Percentiles rank a stretch among this genome's conserved stretches.
These are phyloP conservation scores for Homarus gammarus DNA, from an alignment of 2,888 invertebrate genomes.

Conservation along the genomic window DNA sequence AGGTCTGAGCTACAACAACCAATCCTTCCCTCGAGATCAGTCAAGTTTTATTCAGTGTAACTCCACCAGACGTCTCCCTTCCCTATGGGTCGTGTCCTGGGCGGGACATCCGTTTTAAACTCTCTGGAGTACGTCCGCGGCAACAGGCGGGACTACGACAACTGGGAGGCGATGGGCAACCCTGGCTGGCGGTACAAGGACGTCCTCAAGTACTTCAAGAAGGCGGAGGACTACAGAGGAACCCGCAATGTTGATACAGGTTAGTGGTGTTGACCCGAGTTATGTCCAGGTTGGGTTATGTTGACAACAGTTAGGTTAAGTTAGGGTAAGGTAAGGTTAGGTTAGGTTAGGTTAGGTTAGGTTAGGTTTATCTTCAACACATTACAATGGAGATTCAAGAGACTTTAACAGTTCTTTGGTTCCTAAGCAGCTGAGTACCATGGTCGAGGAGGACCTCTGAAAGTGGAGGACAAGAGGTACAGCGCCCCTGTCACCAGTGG, in stretches of 20 bases:
- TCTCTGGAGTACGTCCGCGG: constrained; percentile 21
- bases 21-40: too few species aligned
- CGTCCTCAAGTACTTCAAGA: constrained; percentile 32
- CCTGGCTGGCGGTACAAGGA: constrained; percentile 9
- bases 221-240: constrained; percentile 13
- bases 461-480: constrained; percentile 50
- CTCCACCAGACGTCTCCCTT: not conserved
- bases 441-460: constrained; percentile 25
- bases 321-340: too few species aligned
- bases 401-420: too few species aligned
- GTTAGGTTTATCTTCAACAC: too few species aligned
- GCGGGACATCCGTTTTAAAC: constrained; percentile 7
- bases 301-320: too few species aligned
- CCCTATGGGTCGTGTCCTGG: constrained; percentile 7
- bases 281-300: too few species aligned
- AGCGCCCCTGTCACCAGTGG: constrained; percentile 24
- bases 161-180: constrained; percentile 28
- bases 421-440: constrained; percentile 5
- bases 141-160: constrained; percentile 19
- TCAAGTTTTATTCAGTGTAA: too few species aligned
- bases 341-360: too few species aligned
- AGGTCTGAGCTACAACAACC: too few species aligned
- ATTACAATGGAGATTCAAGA: too few species aligned
- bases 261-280: not conserved
- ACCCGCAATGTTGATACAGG: not conserved